Conservation (phyloP, 1,140 invertebrate genomes). For the Coboldia fuscipes region DNA sequence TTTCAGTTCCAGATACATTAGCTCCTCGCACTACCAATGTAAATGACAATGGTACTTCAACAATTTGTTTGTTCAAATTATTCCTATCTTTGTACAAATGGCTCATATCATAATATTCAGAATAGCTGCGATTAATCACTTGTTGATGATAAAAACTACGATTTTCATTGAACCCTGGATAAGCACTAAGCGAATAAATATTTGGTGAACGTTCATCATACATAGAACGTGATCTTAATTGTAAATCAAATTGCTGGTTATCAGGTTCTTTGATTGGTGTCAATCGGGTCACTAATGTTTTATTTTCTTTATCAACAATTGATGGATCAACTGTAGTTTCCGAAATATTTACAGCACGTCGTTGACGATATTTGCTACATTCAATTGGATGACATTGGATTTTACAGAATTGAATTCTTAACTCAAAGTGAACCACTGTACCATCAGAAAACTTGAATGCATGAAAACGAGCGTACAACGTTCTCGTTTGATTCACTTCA, state of each 20-base stretch:
- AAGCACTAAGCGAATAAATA: too few relatives aligned
- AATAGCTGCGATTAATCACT: slow-evolving; percentile 2
- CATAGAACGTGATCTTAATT: not conserved
- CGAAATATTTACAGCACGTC: not conserved
- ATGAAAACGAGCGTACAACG: slow-evolving; percentile 21
- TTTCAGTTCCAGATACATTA: slow-evolving; percentile 17
- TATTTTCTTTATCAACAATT: slow-evolving; percentile 4
- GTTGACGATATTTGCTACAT: slow-evolving; percentile 5
- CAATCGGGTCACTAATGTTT: slow-evolving; percentile 14
- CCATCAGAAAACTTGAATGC: slow-evolving; percentile 27
- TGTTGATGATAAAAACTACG: slow-evolving; percentile 3
- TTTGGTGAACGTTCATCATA: too few relatives aligned
- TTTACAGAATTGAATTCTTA: slow-evolving; percentile 25
- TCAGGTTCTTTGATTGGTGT: slow-evolving; percentile 12
- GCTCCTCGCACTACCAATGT: slow-evolving; percentile 22
- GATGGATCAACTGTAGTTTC: not conserved
- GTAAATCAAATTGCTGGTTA: not conserved
- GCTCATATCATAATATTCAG: slow-evolving; percentile 4
- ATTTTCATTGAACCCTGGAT: slow-evolving; percentile 1
- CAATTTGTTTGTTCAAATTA: too few relatives aligned
- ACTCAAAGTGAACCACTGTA: slow-evolving; percentile 23
- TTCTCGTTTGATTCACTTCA: slow-evolving; percentile 11
- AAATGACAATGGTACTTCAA: slow-evolving; percentile 22
- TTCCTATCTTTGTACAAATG: slow-evolving; percentile 9
- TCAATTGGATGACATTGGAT: slow-evolving; percentile 17